These are phyloP conservation scores for Bubo scandiacus DNA, from an alignment of 2,113 vertebrate genomes.

Conservation along the genomic window DNA sequence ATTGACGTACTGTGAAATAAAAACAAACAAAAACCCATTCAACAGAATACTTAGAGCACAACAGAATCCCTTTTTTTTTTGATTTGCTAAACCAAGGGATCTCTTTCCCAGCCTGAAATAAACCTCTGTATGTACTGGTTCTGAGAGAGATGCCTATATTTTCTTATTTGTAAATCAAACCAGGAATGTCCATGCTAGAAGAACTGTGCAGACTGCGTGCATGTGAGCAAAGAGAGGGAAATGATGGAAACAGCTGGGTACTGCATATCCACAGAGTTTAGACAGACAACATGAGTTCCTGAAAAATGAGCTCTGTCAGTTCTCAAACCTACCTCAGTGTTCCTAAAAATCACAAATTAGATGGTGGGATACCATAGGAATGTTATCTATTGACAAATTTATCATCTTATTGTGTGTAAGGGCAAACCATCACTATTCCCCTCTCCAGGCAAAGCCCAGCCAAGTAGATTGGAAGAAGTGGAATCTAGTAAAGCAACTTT, in stretches of 20 bases:
- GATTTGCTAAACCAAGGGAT: neutral
- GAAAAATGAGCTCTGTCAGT: neutral
- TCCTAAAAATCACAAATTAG: neutral
- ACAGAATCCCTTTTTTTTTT: neutral
- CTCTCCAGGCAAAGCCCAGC: neutral
- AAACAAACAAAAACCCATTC: constrained; percentile 3
- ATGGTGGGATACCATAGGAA: neutral
- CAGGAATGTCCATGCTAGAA: neutral
- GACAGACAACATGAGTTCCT: neutral
- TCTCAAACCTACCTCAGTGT: neutral
- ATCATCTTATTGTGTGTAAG: neutral
- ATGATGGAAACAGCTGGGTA: neutral
- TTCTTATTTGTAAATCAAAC: neutral
- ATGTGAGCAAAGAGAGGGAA: neutral
- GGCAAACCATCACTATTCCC: neutral
- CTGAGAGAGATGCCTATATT: neutral
- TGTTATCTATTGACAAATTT: neutral
- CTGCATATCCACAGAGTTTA: neutral
- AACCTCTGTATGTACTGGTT: neutral
- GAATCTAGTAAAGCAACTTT: neutral
- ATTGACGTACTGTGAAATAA: constrained; percentile 88
- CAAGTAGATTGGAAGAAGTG: neutral
- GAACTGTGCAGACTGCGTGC: neutral
- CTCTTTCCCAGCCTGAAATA: neutral
- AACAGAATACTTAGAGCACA: neutral